Evolutionary conservation across 2,888 invertebrate species (phyloP).

Genomic region (Mayetiola destructor): DNA sequence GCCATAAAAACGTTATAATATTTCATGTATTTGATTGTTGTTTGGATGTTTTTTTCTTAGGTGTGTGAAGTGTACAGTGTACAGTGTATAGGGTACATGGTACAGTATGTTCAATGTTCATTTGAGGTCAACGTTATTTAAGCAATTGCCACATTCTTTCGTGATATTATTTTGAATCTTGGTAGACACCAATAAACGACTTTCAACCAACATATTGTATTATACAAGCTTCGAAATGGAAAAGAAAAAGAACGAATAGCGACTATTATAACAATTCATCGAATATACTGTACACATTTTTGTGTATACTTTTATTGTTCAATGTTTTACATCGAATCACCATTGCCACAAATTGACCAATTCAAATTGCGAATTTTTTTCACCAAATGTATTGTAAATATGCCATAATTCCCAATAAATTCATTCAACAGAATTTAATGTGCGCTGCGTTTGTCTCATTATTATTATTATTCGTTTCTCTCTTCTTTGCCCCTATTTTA

Average conservation of each 20-base stretch:
- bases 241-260: no score
- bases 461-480: no score
- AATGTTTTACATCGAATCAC: not conserved
- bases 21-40: constrained; percentile 7
- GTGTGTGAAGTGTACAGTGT: no score
- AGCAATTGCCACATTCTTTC: not conserved
- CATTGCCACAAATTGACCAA: not conserved
- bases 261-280: constrained; percentile 6
- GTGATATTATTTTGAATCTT: not conserved
- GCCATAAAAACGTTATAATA: constrained; percentile 7
- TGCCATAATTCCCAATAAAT: no score
- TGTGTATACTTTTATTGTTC: not conserved
- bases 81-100: no score
- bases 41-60: not conserved
- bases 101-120: no score
- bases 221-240: no score
- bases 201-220: not conserved
- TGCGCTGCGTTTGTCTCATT: no score
- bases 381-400: constrained; percentile 3
- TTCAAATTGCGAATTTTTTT: not conserved
- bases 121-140: no score
- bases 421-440: no score
- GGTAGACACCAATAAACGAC: not conserved
- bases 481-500: no score
- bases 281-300: constrained; percentile 6